Base-by-base conservation (phyloP, 2,888 invertebrate species). In the Meta bourneti region DNA sequence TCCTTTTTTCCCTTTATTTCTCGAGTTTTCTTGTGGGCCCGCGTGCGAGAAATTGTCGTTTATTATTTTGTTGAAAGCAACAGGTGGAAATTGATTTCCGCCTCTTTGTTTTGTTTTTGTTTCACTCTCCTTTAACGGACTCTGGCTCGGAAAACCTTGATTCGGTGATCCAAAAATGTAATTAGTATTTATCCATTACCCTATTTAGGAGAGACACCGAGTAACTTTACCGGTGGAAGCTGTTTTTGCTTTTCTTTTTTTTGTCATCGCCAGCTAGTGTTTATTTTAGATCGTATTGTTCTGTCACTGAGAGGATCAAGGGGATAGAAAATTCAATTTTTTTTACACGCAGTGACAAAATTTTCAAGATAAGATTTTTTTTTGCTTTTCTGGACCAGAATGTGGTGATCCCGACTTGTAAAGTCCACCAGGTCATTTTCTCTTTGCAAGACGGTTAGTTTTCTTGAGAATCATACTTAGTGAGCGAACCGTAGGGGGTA, bases 71-170 rank as follows among this genome's bases (percentile, higher is more conserved):
- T 83, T 79, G 74, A 52, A 20, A 52, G 84, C 84, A 84, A 84
- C 84, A 84, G 84, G 84, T 84, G 84, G 74, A 84, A 84, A 84
- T 84, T 74, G 84, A 75, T 84, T 84, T 61, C 61, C 84, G 52
- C 52, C 52, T 34, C 61, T 79, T 78, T 78, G n/a, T 72, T 19
- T 6, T 54, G 2, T 79, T 61, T 79, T 54, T 79, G 13, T 19
- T 19, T 51, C 19, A 9, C 8, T 13, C 20, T 61, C 9, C 49
- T 13, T 16, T 49, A 9, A 77, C 34, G 77, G 52, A 34, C 34
- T 34, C 1, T 34, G 34, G 34, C 34, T 34, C 34, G 34, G 34
- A 34, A 34, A 1, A 1, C 34, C 34, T 34, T 16, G 61, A 61
- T 61, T 20, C 61, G 79, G 54, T 79, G 54, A 20, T 79, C 48